Base-by-base conservation (phyloP, 2,888 invertebrate species). In the Himalopsyche kuldschensis region DNA sequence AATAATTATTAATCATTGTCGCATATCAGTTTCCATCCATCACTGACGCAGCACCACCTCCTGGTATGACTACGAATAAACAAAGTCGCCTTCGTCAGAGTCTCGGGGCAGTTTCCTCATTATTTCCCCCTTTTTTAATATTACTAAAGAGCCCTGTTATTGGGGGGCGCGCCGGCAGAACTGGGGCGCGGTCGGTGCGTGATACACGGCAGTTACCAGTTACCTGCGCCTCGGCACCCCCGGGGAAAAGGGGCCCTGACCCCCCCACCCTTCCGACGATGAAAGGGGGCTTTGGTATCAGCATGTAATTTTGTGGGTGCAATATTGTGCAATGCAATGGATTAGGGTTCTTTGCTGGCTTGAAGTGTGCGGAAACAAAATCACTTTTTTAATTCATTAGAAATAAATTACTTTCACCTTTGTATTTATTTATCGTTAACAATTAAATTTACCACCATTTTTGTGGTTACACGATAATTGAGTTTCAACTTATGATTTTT, bases 111-210 rank as follows among this genome's bases (percentile, higher is more conserved):
- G 69, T 69, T 69, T 69, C 69, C 46, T 47, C 78, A 78, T 78
- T 78, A 78, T 47, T 78, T 78, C 47, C 17, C 47, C 78, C 47
- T 47, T 46, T 78, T 78, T 78, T 78, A 78, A 78, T 78, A 78
- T 78, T 47, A 78, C 78, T 47, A 78, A 30, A 46, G 46, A 46
- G 78, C 41, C 20, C 30, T 47, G 30, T 78, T 46, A 48, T 30
- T 48, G 63, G 48, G 79, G 41, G 47, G 31, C 47, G 75, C 46
- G 76, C 20, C 78, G 24, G 82, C 32, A 48, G 75, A 24, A 75
- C 46, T 41, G 47, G 82, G 75, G 78, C 76, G 78, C 81, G 78
- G 84, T 78, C 78, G 75, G 76, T 84, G 84, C 84, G 84, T 84
- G 84, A 46, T 47, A 79, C 84, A 82, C 84, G 84, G 81, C 81